Percentiles rank a stretch among this genome's conserved stretches.
Evolutionary conservation across 2,888 invertebrate species (phyloP).

Genomic region (Tiliacea aurago): DNA sequence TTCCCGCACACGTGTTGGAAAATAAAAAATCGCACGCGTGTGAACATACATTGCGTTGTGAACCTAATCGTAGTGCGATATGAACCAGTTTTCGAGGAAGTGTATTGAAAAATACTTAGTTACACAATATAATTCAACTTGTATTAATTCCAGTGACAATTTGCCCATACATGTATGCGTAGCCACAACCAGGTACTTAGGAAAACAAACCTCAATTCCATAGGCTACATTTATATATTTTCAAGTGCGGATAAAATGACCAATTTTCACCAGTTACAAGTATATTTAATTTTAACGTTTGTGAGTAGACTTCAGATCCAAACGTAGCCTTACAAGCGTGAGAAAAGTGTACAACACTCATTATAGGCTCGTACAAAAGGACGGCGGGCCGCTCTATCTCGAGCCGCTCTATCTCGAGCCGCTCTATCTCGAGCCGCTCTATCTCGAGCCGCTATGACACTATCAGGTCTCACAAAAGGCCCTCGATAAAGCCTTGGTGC

Average conservation of each 20-base stretch:
- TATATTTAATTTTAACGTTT: not conserved
- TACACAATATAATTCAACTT: not conserved
- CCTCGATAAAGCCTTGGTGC: constrained; percentile 47
- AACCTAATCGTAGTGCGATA: too few species aligned
- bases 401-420: constrained; percentile 26
- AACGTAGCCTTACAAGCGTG: not conserved
- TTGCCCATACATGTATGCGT: too few species aligned
- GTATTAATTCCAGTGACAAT: not conserved
- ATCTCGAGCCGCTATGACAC: constrained; percentile 35
- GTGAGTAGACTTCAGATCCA: not conserved
- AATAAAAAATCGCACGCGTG: too few species aligned
- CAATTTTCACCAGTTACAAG: not conserved
- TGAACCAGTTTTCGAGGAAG: too few species aligned
- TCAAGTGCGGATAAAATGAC: not conserved
- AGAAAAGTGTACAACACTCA: constrained; percentile 1
- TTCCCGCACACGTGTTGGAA: too few species aligned
- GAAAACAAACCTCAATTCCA: not conserved
- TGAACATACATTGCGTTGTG: too few species aligned
- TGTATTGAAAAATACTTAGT: not conserved
- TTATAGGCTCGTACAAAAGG: constrained; percentile 23
- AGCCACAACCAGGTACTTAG: not conserved
- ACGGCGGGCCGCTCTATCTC: constrained; percentile 19
- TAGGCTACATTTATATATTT: not conserved
- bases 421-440: constrained; percentile 16
- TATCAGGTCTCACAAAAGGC: constrained; percentile 52